phyloP scores from a whole-genome alignment of 2,113 vertebrate species.

The Caretta caretta region DNA sequence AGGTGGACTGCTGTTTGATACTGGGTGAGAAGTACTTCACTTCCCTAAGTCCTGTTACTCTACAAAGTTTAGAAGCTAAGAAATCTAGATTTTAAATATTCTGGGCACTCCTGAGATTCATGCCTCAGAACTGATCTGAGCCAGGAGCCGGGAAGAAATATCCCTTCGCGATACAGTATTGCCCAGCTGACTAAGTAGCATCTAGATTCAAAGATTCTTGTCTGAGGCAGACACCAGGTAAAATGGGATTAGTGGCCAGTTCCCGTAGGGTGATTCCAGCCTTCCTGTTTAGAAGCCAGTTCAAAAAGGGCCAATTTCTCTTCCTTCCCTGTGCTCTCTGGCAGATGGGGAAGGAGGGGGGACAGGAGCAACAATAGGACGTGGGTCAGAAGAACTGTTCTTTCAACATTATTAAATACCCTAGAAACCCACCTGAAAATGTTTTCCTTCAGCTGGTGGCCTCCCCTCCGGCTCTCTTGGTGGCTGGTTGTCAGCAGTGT shows the following conservation, averaged over 20 bases:
- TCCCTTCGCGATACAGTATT: neutral
- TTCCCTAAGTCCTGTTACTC: neutral
- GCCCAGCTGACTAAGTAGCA: neutral
- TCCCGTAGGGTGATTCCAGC: neutral
- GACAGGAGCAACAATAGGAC: neutral
- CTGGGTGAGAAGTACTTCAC: neutral
- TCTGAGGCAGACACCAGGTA: neutral
- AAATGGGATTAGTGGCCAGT: neutral
- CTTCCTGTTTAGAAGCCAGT: neutral
- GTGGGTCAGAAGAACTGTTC: neutral
- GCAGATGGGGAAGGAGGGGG: neutral
- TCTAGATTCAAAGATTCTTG: too few relatives aligned
- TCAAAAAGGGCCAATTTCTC: neutral
- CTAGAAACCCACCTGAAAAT: neutral
- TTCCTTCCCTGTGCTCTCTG: neutral
- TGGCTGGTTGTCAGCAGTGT: neutral
- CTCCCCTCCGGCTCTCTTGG: neutral
- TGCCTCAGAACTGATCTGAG: neutral
- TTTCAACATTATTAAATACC: neutral
- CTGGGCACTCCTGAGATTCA: neutral
- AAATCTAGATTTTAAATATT: neutral
- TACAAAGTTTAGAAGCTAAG: neutral
- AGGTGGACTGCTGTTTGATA: neutral
- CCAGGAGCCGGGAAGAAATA: neutral
- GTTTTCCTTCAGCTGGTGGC: neutral